Evolutionary conservation across 2,888 invertebrate species (phyloP), one percentile per base, ranked within the genome.

Genomic region (Macrophya annulata): DNA sequence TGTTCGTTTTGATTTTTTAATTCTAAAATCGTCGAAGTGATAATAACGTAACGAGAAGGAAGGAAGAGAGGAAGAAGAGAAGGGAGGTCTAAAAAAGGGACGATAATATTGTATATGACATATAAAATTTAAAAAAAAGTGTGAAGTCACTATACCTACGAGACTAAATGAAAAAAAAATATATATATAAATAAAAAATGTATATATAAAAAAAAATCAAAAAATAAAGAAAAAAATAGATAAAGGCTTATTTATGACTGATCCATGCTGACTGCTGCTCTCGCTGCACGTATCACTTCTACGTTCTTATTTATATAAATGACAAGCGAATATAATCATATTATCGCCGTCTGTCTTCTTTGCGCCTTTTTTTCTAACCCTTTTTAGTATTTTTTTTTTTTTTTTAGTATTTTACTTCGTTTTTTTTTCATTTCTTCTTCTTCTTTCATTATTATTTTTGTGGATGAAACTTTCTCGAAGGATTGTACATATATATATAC

Each of bases 221-320:
- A 40, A 68, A 17, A 17, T 17, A 37, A 37, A 37, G 17, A 37
- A 71, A 8, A 25, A 62, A 62, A 0, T 21, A 62, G 4, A 3
- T 12, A 25, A 62, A 62, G 55, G 55, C n/a, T 55, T 55, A 55
- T 55, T 55, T n/a, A 55, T 55, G 15, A 4, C 21, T 37, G 10
- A 31, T 31, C 31, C 31, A 31, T 3, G 31, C 31, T 31, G 31
- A 31, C 31, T 31, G 31, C 31, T 31, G 31, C 31, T 15, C 31
- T 25, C 10, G 68, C 68, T 37, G 68, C 68, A 68, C 68, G 68
- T 68, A 68, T 93, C 93, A 92, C 90, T 92, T 91, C 90, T 89
- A 89, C 90, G 31, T 89, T 92, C 93, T 93, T 93, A 93, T 93
- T 93, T 93, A 93, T 93, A 93, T 93, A 93, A 93, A 93, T 93